These are phyloP conservation scores for Gobio occitaniae DNA, from an alignment of 2,797 vertebrate species.

Conservation along the genomic window DNA sequence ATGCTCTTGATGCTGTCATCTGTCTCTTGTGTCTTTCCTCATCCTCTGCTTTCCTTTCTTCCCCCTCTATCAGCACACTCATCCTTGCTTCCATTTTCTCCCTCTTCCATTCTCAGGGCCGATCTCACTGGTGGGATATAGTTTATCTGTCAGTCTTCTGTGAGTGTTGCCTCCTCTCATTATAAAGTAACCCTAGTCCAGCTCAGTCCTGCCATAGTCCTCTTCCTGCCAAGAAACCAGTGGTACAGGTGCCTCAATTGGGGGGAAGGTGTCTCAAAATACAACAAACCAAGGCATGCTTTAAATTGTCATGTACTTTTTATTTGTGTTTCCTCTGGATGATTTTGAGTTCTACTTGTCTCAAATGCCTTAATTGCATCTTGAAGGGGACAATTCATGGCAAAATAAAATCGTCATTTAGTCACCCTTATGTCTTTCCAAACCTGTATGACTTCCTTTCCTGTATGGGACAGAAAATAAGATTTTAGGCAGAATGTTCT, in stretches of 20 bases:
- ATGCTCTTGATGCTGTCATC: constrained; percentile 58
- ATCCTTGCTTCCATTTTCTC: constrained; percentile 29
- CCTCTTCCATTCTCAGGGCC: constrained; percentile 29
- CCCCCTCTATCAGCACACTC: constrained; percentile 26
- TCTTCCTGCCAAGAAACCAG: constrained; percentile 57
- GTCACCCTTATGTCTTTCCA: neutral
- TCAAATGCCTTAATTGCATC: neutral
- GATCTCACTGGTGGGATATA: constrained; percentile 47
- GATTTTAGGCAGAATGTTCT: neutral
- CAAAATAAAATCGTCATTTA: neutral
- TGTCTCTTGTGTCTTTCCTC: constrained; percentile 57
- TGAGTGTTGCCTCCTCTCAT: constrained; percentile 62
- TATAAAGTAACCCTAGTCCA: constrained; percentile 60
- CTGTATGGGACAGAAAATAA: neutral
- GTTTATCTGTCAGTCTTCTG: constrained; percentile 57
- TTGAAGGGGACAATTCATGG: neutral
- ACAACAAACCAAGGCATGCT: constrained; percentile 57
- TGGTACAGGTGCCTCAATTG: constrained; percentile 52
- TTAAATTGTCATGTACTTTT: constrained; percentile 58
- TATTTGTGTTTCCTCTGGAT: neutral
- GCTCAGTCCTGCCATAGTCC: constrained; percentile 48
- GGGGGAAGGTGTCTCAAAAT: constrained; percentile 46
- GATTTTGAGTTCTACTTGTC: neutral
- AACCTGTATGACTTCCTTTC: neutral
- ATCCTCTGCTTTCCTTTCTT: constrained; percentile 48